These are phyloP conservation scores for Paradisaea rubra DNA, from an alignment of 2,113 vertebrate genomes.

Conservation along the genomic window DNA sequence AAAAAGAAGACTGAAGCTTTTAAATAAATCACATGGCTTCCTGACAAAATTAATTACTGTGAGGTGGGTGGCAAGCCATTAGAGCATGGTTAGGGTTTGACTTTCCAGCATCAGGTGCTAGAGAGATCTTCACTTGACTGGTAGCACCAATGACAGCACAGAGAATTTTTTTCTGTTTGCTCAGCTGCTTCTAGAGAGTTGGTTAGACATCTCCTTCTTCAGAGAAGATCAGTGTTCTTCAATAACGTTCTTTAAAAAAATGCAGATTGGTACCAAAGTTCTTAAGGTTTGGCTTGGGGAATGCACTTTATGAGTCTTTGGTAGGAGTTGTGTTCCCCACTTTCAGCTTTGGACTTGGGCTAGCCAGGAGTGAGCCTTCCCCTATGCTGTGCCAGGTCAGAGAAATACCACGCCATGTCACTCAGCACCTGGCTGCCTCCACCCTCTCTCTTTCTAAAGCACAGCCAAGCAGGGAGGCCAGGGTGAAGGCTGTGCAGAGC, in stretches of 20 bases:
- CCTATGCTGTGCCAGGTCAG: accelerated
- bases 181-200: neutral
- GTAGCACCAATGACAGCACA: neutral
- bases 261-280: neutral
- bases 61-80: neutral
- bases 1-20: neutral
- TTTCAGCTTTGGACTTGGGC: neutral
- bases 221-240: neutral
- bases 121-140: neutral
- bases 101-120: neutral
- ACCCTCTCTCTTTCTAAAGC: neutral
- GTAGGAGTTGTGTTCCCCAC: neutral
- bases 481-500: neutral
- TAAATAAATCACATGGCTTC: neutral
- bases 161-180: neutral
- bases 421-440: neutral
- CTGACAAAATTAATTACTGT: neutral
- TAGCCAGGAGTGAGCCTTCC: neutral
- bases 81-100: neutral
- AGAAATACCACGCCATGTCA: accelerated
- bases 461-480: neutral
- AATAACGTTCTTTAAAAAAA: neutral
- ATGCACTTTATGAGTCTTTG: neutral
- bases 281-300: neutral
- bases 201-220: neutral